Conservation (phyloP, 1,140 invertebrate species). For the Philopotamus ludificatus region DNA sequence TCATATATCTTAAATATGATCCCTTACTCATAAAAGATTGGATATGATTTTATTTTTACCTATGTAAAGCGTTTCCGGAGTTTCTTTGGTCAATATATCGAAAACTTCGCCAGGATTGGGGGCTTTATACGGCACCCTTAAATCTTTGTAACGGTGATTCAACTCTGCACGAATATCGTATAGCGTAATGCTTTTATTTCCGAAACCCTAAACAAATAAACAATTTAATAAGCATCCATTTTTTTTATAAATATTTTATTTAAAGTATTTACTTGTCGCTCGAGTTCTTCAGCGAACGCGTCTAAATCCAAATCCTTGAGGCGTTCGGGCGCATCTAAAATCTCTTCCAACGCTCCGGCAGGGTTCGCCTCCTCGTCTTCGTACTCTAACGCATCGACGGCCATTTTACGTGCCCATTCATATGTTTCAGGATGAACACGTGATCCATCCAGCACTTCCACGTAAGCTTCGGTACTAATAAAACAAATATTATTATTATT, state of each 20-base stretch:
- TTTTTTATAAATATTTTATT: conserved; percentile 29
- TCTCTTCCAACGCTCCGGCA: conserved; percentile 94
- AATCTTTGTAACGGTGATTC: conserved; percentile 93
- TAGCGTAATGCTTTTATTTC: conserved; percentile 95
- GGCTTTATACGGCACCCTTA: conserved; percentile 76
- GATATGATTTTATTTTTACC: conserved; percentile 53
- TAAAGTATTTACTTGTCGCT: conserved; percentile 70
- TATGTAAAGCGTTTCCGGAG: conserved; percentile 91
- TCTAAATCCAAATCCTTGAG: conserved; percentile 97
- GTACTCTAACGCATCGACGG: conserved; percentile 97
- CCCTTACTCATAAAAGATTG: neutral
- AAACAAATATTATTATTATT: conserved; percentile 13
- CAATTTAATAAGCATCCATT: neutral
- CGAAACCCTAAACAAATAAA: conserved; percentile 64
- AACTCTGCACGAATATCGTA: conserved; percentile 97
- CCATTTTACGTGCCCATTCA: conserved; percentile 99
- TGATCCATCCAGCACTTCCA: conserved; percentile 96
- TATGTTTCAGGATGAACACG: conserved; percentile 98
- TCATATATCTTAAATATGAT: neutral
- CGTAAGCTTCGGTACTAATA: conserved; percentile 81
- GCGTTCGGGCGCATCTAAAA: conserved; percentile 91
- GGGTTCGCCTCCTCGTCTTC: conserved; percentile 96
- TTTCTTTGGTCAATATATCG: conserved; percentile 95
- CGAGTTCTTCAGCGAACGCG: conserved; percentile 96
- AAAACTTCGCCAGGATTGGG: conserved; percentile 86